Evolutionary conservation across 1,140 invertebrate genomes (phyloP), one percentile per base, ranked within the genome.

Genomic region (Dreissena polymorpha): DNA sequence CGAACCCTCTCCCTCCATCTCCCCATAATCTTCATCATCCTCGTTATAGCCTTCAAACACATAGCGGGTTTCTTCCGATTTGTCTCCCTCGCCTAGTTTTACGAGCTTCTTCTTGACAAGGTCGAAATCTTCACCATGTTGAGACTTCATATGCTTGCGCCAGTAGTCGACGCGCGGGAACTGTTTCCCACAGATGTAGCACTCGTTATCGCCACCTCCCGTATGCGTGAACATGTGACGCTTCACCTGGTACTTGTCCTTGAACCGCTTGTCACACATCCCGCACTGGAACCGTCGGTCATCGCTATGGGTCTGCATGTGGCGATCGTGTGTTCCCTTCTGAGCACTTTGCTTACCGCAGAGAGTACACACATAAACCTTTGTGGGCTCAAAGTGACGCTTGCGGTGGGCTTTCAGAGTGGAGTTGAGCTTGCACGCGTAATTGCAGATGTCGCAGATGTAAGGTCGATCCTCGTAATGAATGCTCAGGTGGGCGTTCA

Each of bases 181-280:
- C 21, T 60, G 16, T 23, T 60, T 23, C 21, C 57, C 57, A 10
- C 57, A 60, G 57, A 60, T 60, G 57, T 60, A 60, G 57, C 57
- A 60, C 57, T 60, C 57, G 12, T 60, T 60, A 18, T 60, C 21
- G 16, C 57, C 57, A 6, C 57, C 57, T 6, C 57, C 57, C 6
- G 57, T 60, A 10, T 60, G 57, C 16, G 21, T 60, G 21, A n/a
- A 60, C 57, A 60, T 60, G 57, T 60, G 57, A 23, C 57, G 57
- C 16, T 60, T 60, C 57, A 60, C 57, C 57, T 60, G 57, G 57
- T 60, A 60, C 57, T 60, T 60, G 21, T 60, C 57, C 12, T 60
- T 60, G 21, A 60, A 60, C 21, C 57, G 3, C 21, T 60, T 60
- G 16, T 23, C 57, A 10, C 57, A 60, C 21, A n/a, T 23, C 3